phyloP scores from a whole-genome alignment of 1,140 invertebrate species.

The Agrypnia vestita region DNA sequence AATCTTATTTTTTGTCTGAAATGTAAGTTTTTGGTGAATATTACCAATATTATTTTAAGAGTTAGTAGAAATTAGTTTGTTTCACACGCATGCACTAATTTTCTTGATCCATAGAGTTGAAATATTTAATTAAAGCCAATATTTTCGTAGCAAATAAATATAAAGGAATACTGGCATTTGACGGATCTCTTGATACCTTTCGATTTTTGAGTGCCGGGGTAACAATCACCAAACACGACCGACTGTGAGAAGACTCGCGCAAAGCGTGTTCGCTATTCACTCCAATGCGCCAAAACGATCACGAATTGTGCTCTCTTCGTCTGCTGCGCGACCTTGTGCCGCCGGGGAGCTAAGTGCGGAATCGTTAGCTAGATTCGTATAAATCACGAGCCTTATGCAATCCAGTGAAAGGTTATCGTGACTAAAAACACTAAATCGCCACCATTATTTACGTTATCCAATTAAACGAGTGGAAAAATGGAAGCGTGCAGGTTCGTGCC shows the following conservation, averaged over 20 bases:
- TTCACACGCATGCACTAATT: too few relatives aligned
- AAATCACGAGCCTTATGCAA: constrained; percentile 39
- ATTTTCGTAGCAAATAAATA: too few relatives aligned
- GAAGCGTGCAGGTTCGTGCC: constrained; percentile 43
- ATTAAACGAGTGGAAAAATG: constrained; percentile 52
- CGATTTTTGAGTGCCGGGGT: too few relatives aligned
- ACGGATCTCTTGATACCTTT: too few relatives aligned
- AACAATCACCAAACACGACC: too few relatives aligned
- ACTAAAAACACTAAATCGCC: constrained; percentile 38
- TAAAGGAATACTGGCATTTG: too few relatives aligned
- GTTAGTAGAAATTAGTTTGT: too few relatives aligned
- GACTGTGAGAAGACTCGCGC: neutral
- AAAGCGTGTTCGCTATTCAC: constrained; percentile 1
- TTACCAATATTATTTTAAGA: too few relatives aligned
- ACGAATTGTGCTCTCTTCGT: constrained; percentile 34
- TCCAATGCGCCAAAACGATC: neutral
- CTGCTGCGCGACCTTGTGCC: constrained; percentile 20
- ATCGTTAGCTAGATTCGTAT: constrained; percentile 18
- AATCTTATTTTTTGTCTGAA: too few relatives aligned
- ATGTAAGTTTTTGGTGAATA: too few relatives aligned
- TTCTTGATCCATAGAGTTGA: too few relatives aligned
- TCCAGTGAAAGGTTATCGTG: constrained; percentile 55
- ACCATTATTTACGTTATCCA: constrained; percentile 47
- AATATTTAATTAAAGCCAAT: too few relatives aligned
- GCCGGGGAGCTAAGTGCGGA: neutral